Conservation (phyloP, 2,113 vertebrate species). For the Pollachius pollachius region DNA sequence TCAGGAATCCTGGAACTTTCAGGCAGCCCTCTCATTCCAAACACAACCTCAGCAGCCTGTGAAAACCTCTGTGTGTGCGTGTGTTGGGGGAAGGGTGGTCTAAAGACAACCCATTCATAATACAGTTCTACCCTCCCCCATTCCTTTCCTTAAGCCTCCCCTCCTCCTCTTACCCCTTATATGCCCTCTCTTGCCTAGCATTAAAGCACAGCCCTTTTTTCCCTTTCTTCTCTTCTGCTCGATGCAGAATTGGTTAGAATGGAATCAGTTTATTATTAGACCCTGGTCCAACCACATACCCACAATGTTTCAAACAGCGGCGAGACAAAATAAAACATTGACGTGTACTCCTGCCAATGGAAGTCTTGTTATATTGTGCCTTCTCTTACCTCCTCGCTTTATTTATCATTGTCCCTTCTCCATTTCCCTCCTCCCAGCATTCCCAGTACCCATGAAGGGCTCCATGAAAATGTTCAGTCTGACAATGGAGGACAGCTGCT, state of each 20-base stretch:
- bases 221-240: constrained; percentile 35
- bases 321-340: constrained; percentile 27
- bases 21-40: constrained; percentile 65
- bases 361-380: constrained; percentile 47
- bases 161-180: constrained; percentile 51
- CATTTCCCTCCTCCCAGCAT: constrained; percentile 58
- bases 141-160: constrained; percentile 34
- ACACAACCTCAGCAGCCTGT: constrained; percentile 66
- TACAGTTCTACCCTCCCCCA: constrained; percentile 44
- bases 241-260: constrained; percentile 40
- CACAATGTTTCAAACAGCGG: constrained; percentile 46
- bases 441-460: constrained; percentile 66
- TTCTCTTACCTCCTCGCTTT: constrained; percentile 19
- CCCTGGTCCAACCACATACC: constrained; percentile 48
- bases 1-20: constrained; percentile 68
- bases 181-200: constrained; percentile 31
- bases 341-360: constrained; percentile 31
- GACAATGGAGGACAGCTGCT: constrained; percentile 82
- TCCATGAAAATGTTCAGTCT: constrained; percentile 73
- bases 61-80: constrained; percentile 54
- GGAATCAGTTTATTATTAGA: constrained; percentile 68
- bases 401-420: constrained; percentile 45
- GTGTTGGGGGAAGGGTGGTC: constrained; percentile 49
- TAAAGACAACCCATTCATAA: constrained; percentile 77
- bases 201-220: constrained; percentile 49